Evolutionary conservation across 1,140 invertebrate species (phyloP).

Genomic region (Drosophila melanogaster): Release_6_plus_ISO1_MT NC_004354.4:2761501-2762000

Average conservation of each 20-base stretch:
- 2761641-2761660: slow-evolving; percentile 58
- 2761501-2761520: slow-evolving; percentile 79
- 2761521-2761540: slow-evolving; percentile 72
- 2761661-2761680: not conserved
- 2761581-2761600: slow-evolving; percentile 32
- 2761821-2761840: slow-evolving; percentile 77
- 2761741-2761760: slow-evolving; percentile 24
- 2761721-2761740: not conserved
- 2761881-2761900: not conserved
- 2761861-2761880: not conserved
- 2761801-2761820: slow-evolving; percentile 83
- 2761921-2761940: not conserved
- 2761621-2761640: slow-evolving; percentile 80
- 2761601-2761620: slow-evolving; percentile 63
- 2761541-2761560: slow-evolving; percentile 20
- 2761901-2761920: not conserved
- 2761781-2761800: slow-evolving; percentile 83
- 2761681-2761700: not conserved
- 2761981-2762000: slow-evolving; percentile 20
- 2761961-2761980: slow-evolving; percentile 26
- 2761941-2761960: not conserved
- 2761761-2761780: slow-evolving; percentile 75
- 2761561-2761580: slow-evolving; percentile 24
- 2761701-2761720: not conserved
- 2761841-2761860: slow-evolving; percentile 35